Conservation (phyloP, 2,888 invertebrate genomes). For the Thymelicus acteon region DNA sequence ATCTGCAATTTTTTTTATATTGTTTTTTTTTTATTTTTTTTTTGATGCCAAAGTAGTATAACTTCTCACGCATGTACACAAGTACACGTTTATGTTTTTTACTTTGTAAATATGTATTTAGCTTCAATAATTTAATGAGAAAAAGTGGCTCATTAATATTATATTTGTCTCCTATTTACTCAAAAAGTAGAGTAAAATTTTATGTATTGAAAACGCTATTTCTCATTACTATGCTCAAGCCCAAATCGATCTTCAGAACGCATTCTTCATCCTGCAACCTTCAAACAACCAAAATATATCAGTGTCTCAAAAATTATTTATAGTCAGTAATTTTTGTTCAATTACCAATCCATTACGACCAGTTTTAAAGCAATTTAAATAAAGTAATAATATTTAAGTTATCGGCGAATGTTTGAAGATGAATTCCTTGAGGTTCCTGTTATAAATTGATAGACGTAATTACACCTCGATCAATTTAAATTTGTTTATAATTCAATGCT, state of each 20-base stretch:
- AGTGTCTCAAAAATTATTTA: conserved; percentile 22
- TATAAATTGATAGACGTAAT: not conserved
- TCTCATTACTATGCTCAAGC: conserved; percentile 1
- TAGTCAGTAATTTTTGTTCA: conserved; percentile 43
- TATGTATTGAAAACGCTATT: not conserved
- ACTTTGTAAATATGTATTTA: too few species aligned
- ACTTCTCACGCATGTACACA: too few species aligned
- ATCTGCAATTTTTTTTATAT: too few species aligned
- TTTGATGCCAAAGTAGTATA: too few species aligned
- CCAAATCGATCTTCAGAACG: not conserved
- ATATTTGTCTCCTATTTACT: too few species aligned
- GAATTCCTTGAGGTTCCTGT: not conserved
- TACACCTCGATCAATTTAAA: too few species aligned
- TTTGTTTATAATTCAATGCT: too few species aligned
- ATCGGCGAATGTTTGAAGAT: conserved; percentile 20
- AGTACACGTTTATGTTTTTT: too few species aligned
- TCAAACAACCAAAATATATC: conserved; percentile 16
- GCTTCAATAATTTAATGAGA: too few species aligned
- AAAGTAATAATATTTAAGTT: not conserved
- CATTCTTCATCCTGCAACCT: not conserved
- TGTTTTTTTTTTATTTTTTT: too few species aligned
- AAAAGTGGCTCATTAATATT: too few species aligned
- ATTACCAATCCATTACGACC: conserved; percentile 39
- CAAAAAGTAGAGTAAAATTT: too few species aligned
- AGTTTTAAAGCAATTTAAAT: conserved; percentile 20